Evolutionary conservation across 2,888 invertebrate species (phyloP), one percentile per base, ranked within the genome.

Genomic region (Eilema depressum): DNA sequence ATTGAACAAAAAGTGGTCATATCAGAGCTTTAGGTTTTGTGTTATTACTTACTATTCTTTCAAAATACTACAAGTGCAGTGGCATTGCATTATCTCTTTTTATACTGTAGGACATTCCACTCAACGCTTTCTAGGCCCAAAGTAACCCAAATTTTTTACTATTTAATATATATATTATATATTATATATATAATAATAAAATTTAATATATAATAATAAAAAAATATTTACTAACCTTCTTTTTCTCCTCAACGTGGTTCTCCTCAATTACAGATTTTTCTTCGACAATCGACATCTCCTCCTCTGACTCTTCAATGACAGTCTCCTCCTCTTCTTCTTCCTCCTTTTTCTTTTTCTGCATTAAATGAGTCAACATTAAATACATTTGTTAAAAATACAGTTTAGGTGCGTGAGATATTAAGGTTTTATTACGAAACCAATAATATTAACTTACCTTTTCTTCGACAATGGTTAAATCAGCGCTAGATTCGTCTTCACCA

Each of bases 401-500:
- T n/a, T 26, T 59, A 59, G 17, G 28, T 17, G 2, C 25, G n/a
- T 28, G 11, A 4, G 26, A 59, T 20, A 41, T 25, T 25, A 26
- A 23, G 14, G 17, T 53, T 23, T 25, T 5, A 47, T n/a, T 33
- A 20, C 25, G 37, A 33, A 41, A 14, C 41, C 12, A 37, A 41
- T 4, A 20, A 53, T 10, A 20, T 53, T n/a, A 8, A 53, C 41
- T 41, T 17, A 94, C 95, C 92, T 96, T 96, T 88, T 96, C 96
- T 78, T 95, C 95, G 1, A 95, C 96, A 17, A 99, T 97, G 28
- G 97, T 98, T 71, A 99, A 96, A 85, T 98, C 97, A 63, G 99
- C 98, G 62, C 97, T 96, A 2, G 98, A 98, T 87, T 98, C 98
- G 83, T 98, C 99, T 88, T 98, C 97, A 66, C 99, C 99, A 83